Percentiles rank a stretch among this genome's conserved stretches.
These are phyloP conservation scores for Orius insidiosus DNA, from an alignment of 1,140 invertebrate species.

Conservation along the genomic window DNA sequence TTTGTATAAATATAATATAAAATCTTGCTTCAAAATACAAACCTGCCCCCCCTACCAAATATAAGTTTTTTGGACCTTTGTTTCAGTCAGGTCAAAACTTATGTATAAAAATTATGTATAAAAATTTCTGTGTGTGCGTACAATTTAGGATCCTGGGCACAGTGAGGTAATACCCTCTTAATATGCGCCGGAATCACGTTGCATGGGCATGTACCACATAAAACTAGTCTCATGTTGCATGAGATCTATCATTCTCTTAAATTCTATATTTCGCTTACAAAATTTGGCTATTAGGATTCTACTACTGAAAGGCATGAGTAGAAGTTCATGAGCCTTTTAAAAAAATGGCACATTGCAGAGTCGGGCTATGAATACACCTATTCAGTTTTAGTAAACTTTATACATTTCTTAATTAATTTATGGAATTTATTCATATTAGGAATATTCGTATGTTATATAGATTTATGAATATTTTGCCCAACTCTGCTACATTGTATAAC, in stretches of 20 bases:
- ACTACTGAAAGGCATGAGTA: not conserved
- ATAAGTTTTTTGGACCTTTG: too few species aligned
- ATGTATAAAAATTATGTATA: too few species aligned
- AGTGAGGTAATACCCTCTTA: constrained; percentile 32
- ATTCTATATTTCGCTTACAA: not conserved
- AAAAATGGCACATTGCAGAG: too few species aligned
- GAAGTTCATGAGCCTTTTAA: not conserved
- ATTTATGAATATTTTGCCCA: not conserved
- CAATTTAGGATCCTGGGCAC: constrained; percentile 36
- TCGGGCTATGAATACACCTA: too few species aligned
- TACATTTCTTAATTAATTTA: too few species aligned
- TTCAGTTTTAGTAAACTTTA: too few species aligned
- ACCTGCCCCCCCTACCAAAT: too few species aligned
- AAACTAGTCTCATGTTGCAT: not conserved
- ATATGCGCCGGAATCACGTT: constrained; percentile 19
- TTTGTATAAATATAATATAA: too few species aligned
- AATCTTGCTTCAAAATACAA: too few species aligned
- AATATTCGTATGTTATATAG: too few species aligned
- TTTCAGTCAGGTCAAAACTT: not conserved
- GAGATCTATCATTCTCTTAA: not conserved
- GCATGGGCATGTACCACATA: constrained; percentile 13
- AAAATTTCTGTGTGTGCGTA: constrained; percentile 13
- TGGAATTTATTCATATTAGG: too few species aligned
- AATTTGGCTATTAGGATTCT: not conserved
- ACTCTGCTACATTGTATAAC: not conserved